A percentile compares a stretch with the other conserved stretches of the same genome.
Conservation (phyloP, 2,797 vertebrate genomes). For the Neoniphon sammara region DNA sequence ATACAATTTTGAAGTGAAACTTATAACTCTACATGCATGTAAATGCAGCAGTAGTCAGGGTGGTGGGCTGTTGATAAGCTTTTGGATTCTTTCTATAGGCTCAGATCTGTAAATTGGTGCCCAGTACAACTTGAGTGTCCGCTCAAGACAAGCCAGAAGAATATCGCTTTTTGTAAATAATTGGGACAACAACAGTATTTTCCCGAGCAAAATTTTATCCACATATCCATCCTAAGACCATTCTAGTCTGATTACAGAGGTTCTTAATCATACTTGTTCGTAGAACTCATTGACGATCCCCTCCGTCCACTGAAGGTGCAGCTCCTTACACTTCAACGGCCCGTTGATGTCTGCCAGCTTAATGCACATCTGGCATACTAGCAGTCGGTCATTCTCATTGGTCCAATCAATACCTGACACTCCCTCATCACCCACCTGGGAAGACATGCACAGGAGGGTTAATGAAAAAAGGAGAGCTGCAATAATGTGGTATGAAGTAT, state of each 20-base stretch:
- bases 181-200: background rate
- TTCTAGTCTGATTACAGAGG: background rate
- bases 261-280: conserved; percentile 70
- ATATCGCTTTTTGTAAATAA: too few species aligned
- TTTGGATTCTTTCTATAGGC: too few species aligned
- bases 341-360: conserved; percentile 98
- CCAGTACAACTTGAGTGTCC: too few species aligned
- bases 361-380: conserved; percentile 99
- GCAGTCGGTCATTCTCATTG: conserved; percentile 94
- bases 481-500: conserved; percentile 4
- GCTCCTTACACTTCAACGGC: conserved; percentile 93
- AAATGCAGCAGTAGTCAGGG: too few species aligned
- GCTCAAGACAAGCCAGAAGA: too few species aligned
- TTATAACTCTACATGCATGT: too few species aligned
- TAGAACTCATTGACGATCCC: conserved; percentile 99
- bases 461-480: background rate
- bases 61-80: too few species aligned
- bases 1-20: too few species aligned
- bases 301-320: conserved; percentile 97
- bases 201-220: background rate
- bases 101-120: too few species aligned
- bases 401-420: conserved; percentile 93
- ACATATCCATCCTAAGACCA: background rate
- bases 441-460: conserved; percentile 1
- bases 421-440: conserved; percentile 93